Base-by-base conservation (phyloP, 2,797 vertebrate species). In the Pseudochirops cupreus region DNA sequence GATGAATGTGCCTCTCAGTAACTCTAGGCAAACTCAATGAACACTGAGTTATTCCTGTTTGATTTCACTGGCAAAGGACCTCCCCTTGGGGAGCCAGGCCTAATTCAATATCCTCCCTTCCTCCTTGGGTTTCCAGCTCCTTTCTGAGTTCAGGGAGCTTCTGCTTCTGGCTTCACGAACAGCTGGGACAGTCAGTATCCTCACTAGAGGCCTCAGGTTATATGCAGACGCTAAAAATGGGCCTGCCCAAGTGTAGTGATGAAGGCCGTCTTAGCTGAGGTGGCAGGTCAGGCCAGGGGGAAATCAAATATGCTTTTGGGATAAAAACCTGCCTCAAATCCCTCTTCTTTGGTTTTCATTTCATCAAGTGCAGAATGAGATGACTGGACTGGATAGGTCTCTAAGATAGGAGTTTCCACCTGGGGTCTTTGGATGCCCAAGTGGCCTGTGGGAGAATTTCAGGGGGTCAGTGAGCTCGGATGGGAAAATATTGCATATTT, bases 141-240 rank as follows among this genome's bases (percentile, higher is more conserved):
- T 98, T 97, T 98, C 96, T 94, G 97, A 97, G 97, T 18, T 94
- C 67, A 33, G 91, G 39, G 94, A 95, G 93, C 95, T 96, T 95
- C 96, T 97, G 96, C 91, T 98, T 94, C 94, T 93, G 31, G 91
- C 33, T 90, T 90, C 58, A n/a, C 53, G 52, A 95, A 53, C 39
- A 53, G 94, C 46, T 58, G 55, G 54, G 91, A 52, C 91, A 94
- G 96, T 96, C 95, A 96, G 94, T 46, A 55, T 55, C 0, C 1
- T 91, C 89, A 91, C 93, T 92, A 93, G 14, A 53, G 94, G 62
- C 50, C 92, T 96, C 95, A 94, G 96, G 91, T 94, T 92, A 91
- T 94, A 92, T 92, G 90, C 95, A 92, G 94, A 89, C 95, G 39
- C 90, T 62, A 53, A 93, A 90, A 94, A 3, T 0, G 0, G 55